Conservation (phyloP, 2,113 vertebrate species). For the Eurystomus gularis region DNA sequence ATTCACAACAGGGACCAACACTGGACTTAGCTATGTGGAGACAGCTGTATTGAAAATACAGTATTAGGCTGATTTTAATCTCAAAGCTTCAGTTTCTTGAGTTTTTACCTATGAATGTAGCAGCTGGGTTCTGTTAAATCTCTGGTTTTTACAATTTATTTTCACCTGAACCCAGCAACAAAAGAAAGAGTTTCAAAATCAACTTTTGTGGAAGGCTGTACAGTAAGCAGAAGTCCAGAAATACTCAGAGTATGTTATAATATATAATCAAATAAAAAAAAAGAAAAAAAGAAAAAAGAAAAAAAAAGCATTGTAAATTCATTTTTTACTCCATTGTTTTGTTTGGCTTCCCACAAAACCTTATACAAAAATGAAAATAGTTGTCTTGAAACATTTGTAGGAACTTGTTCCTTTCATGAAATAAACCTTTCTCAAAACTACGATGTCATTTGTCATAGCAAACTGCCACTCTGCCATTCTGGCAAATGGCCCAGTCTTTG, state of each 20-base stretch:
- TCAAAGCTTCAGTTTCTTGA: not conserved
- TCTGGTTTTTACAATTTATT: not conserved
- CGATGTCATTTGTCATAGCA: not conserved
- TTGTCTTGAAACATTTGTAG: not conserved
- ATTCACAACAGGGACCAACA: not conserved
- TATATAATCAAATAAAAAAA: not conserved
- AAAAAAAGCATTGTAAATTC: not conserved
- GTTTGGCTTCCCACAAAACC: not conserved
- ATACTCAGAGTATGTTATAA: not conserved
- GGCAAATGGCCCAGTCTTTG: not conserved
- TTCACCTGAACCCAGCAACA: not conserved
- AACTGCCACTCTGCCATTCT: not conserved
- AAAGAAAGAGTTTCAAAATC: not conserved
- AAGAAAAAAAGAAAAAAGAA: not conserved
- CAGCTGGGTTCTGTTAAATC: not conserved
- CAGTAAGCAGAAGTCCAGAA: not conserved
- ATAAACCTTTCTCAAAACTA: not conserved
- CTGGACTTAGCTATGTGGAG: not conserved
- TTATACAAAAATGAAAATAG: not conserved
- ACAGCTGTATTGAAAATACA: not conserved
- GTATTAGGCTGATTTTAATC: not conserved
- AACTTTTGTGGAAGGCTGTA: not conserved
- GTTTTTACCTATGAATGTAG: not conserved
- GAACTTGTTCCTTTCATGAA: not conserved
- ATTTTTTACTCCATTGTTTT: not conserved